Conservation (phyloP, 1,140 invertebrate species). For the Doryteuthis pealeii region DNA sequence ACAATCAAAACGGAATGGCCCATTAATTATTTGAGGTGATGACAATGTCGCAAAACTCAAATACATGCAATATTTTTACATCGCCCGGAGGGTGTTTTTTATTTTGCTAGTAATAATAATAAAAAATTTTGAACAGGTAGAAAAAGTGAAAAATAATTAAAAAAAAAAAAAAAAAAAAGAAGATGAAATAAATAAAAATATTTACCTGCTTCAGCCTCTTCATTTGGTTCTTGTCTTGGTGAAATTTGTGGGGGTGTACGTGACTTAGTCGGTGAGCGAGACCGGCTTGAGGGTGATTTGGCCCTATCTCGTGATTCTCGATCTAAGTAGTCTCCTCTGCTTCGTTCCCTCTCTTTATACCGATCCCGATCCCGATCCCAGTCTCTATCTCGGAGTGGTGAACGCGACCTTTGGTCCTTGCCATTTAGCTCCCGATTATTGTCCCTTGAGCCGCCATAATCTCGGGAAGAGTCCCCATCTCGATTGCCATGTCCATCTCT, state of each 20-base stretch:
- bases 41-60: too few relatives aligned
- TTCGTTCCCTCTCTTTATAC: conserved; percentile 27
- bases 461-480: conserved; percentile 16
- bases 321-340: conserved; percentile 32
- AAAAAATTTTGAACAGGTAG: too few relatives aligned
- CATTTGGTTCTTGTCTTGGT: neutral
- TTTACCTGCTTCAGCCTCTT: conserved; percentile 7
- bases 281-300: neutral
- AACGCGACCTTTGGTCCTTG: conserved; percentile 26
- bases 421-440: conserved; percentile 28
- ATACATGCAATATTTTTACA: too few relatives aligned
- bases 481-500: neutral
- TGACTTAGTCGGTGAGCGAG: conserved; percentile 1
- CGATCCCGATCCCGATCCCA: conserved; percentile 13
- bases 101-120: too few relatives aligned
- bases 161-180: too few relatives aligned
- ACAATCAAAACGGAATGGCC: too few relatives aligned
- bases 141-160: too few relatives aligned
- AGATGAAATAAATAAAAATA: neutral
- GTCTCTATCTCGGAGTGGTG: conserved; percentile 18
- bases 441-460: conserved; percentile 27
- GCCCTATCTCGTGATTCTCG: neutral
- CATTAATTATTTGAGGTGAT: too few relatives aligned
- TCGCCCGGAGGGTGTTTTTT: too few relatives aligned
- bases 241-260: neutral